These are phyloP conservation scores for Oeneis ivallda DNA, from an alignment of 2,888 invertebrate species.

Conservation along the genomic window DNA sequence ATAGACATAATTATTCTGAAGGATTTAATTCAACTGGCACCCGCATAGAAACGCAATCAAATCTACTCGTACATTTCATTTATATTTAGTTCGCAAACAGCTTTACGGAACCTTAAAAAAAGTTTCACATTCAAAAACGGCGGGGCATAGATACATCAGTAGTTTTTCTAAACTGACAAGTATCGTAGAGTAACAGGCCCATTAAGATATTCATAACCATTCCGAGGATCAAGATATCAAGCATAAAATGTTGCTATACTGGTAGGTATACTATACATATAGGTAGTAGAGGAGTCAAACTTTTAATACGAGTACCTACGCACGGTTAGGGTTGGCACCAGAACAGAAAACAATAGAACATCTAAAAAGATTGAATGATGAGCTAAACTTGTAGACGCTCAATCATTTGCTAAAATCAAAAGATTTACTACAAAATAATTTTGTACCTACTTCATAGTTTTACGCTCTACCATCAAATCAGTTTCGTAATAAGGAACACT, in stretches of 20 bases:
- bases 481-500: too few relatives aligned
- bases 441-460: too few relatives aligned
- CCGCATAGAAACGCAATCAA: not conserved
- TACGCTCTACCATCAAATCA: too few relatives aligned
- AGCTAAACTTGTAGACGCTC: too few relatives aligned
- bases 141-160: conserved; percentile 12
- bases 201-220: not conserved
- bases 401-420: too few relatives aligned
- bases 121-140: conserved; percentile 8
- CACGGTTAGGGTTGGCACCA: not conserved
- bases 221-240: not conserved
- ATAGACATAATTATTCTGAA: too few relatives aligned
- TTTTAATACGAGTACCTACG: not conserved
- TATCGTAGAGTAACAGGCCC: conserved; percentile 14
- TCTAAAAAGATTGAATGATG: too few relatives aligned
- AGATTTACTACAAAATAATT: too few relatives aligned
- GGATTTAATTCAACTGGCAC: not conserved
- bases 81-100: not conserved
- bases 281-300: not conserved
- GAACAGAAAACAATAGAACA: not conserved
- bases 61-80: not conserved
- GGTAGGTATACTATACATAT: not conserved
- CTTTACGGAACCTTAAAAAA: not conserved
- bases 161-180: conserved; percentile 25
- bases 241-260: not conserved